Percentiles rank a stretch among this genome's conserved stretches.
Evolutionary conservation across 2,797 vertebrate species (phyloP).

Genomic region (Sciurus vulgaris): DNA sequence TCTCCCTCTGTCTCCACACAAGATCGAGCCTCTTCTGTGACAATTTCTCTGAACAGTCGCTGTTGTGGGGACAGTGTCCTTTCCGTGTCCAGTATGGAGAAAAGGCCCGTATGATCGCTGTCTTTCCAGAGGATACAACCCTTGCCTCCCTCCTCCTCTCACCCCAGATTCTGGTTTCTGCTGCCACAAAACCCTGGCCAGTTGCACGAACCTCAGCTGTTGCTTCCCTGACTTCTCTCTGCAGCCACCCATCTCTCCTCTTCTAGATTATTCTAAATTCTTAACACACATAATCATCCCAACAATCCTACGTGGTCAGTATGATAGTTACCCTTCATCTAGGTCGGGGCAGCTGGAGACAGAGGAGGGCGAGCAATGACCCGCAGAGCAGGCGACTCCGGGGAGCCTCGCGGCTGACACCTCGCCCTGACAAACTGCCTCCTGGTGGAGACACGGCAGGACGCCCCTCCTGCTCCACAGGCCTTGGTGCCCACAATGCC

Average conservation of each 20-base stretch:
- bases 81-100: neutral
- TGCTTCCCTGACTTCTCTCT: neutral
- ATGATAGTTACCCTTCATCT: neutral
- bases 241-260: neutral
- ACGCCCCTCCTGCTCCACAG: too few relatives aligned
- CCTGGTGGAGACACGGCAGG: too few relatives aligned
- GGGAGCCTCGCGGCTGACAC: neutral
- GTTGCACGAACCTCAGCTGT: neutral
- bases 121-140: neutral
- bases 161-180: neutral
- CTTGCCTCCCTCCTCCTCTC: neutral
- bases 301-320: neutral
- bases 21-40: neutral
- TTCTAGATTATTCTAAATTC: neutral
- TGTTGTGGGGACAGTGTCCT: conserved; percentile 12
- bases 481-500: too few relatives aligned
- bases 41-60: neutral
- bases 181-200: neutral
- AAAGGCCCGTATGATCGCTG: neutral
- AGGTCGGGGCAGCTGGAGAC: neutral
- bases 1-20: neutral
- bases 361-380: neutral
- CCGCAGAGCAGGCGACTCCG: too few relatives aligned
- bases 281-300: neutral
- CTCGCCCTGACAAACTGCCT: too few relatives aligned